A percentile compares a stretch with the other conserved stretches of the same genome.
These are phyloP conservation scores for Caenorhabditis sulstoni DNA, from an alignment of 2,888 invertebrate genomes.

Conservation along the genomic window DNA sequence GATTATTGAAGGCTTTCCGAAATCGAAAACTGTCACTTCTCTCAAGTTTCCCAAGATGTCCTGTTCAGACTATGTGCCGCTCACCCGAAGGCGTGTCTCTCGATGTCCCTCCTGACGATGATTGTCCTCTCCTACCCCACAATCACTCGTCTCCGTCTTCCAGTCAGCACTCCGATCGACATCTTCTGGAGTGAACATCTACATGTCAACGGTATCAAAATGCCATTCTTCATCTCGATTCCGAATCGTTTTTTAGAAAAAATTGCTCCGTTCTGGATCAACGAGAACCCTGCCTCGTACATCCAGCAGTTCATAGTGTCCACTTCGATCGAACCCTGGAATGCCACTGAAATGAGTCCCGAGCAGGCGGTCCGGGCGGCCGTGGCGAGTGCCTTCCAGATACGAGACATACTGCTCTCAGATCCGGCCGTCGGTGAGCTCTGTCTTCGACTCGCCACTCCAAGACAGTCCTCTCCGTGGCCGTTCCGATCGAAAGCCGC, in stretches of 20 bases:
- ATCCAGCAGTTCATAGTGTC: slow-evolving; percentile 76
- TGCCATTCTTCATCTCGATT: no score
- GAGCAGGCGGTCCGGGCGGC: slow-evolving; percentile 70
- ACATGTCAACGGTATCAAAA: slow-evolving; percentile 49
- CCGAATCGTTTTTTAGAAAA: slow-evolving; percentile 65
- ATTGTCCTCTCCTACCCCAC: slow-evolving; percentile 77
- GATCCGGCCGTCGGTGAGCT: slow-evolving; percentile 55
- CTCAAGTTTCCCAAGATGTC: no score
- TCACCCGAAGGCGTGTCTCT: slow-evolving; percentile 74
- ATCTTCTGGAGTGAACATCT: slow-evolving; percentile 68
- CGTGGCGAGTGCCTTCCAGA: slow-evolving; percentile 64
- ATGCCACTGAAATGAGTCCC: slow-evolving; percentile 66
- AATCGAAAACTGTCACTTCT: no score
- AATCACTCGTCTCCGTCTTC: slow-evolving; percentile 66
- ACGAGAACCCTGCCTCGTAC: slow-evolving; percentile 68
- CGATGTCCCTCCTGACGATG: slow-evolving; percentile 73
- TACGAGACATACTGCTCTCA: slow-evolving; percentile 40
- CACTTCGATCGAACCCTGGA: slow-evolving; percentile 75
- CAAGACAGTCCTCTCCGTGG: slow-evolving; percentile 20
- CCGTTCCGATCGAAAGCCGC: slow-evolving; percentile 62
- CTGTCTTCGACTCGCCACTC: slow-evolving; percentile 57
- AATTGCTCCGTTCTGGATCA: slow-evolving; percentile 73
- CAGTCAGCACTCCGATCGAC: slow-evolving; percentile 72
- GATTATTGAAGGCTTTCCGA: no score
- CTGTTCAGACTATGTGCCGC: slow-evolving; percentile 75